Evolutionary conservation across 2,797 vertebrate species (phyloP).

Genomic region (Poecilia picta): DNA sequence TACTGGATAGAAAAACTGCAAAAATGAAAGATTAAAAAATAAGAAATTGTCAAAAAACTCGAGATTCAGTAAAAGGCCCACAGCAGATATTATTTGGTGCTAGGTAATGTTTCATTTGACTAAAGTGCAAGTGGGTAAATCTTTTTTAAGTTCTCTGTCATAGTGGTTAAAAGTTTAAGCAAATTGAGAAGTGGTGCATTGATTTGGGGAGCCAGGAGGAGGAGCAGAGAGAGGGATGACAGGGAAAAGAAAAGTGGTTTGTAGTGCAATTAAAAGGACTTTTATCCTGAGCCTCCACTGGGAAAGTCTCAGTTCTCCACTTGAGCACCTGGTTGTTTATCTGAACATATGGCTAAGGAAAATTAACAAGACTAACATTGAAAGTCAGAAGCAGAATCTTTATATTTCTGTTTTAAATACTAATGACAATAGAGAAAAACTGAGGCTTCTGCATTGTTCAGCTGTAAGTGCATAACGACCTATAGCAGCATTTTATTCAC

Average conservation of each 20-base stretch:
- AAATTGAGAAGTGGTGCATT: conserved; percentile 19
- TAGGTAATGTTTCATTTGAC: conserved; percentile 15
- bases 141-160: conserved; percentile 23
- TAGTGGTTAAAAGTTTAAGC: conserved; percentile 45
- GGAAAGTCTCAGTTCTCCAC: conserved; percentile 61
- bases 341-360: conserved; percentile 60
- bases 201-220: conserved; percentile 14
- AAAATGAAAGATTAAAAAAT: conserved; percentile 3
- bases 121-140: conserved; percentile 17
- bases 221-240: conserved; percentile 16
- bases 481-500: conserved; percentile 1
- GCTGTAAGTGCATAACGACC: not conserved
- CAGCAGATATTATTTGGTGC: not conserved
- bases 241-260: conserved; percentile 51
- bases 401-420: conserved; percentile 22
- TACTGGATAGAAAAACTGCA: conserved; percentile 5
- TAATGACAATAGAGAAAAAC: conserved; percentile 19
- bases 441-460: not conserved
- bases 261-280: conserved; percentile 66
- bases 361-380: conserved; percentile 17
- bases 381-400: conserved; percentile 25
- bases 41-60: conserved; percentile 4
- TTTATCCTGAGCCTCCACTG: conserved; percentile 45
- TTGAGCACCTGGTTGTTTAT: conserved; percentile 67
- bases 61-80: not conserved